Evolutionary conservation across 1,140 invertebrate genomes (phyloP), one percentile per base, ranked within the genome.

Genomic region (Tetragonula clypearis): DNA sequence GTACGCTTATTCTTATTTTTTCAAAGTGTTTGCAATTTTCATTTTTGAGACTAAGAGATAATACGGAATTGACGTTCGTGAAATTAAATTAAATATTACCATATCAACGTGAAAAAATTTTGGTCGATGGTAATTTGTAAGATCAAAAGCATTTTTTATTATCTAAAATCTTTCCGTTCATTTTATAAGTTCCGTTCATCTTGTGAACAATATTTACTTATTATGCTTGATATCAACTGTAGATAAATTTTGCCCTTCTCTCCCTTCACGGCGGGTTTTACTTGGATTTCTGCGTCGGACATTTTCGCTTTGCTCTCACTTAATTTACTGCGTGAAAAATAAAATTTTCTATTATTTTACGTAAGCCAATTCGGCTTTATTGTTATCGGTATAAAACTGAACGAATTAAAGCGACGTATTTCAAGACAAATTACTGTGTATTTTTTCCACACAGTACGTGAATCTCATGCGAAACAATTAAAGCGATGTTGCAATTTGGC

Each of bases 401-500:
- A 68, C 30, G 26, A 35, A 21, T 30, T 17, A 26, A 66, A 15
- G 2, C n/a, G 2, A 66, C 14, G 17, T 26, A 66, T 66, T 66
- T 66, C 26, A n/a, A 66, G n/a, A 66, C 17, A 26, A 35, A 12
- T 4, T 11, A 14, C 8, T n/a, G 3, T 11, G 65, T 35, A 1
- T 41, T 56, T 19, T 14, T 19, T 14, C 35, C 9, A 8, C 0
- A 19, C 2, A 0, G 11, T 68, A 69, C 81, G 74, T 78, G 81
- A 58, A 35, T 49, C 49, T 17, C 62, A 58, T 77, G 15, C 23
- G 17, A 26, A 73, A 4, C 23, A 23, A 55, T 55, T 17, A 75
- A 78, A 30, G 41, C 14, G n/a, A 56, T 77, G 73, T 78, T 11
- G 81, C 65, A 83, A 78, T 30, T 69, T 15, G 26, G n/a, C n/a